Evolutionary conservation across 2,888 invertebrate species (phyloP).

Genomic region (Ganaspis brasiliensis): DNA sequence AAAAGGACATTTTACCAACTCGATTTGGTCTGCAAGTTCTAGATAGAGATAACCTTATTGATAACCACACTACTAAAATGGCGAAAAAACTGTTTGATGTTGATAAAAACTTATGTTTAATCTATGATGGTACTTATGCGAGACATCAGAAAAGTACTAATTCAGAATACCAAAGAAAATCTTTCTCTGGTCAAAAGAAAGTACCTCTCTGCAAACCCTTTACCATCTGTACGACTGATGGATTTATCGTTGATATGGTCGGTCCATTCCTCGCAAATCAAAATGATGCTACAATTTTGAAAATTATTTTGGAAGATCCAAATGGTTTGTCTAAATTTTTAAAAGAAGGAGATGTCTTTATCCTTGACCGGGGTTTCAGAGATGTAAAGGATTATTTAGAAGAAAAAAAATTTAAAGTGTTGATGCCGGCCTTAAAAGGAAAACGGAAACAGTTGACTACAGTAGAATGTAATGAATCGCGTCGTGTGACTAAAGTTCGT

Average conservation of each 20-base stretch:
- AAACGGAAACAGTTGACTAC: too few relatives aligned
- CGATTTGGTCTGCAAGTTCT: too few relatives aligned
- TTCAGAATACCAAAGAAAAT: slow-evolving; percentile 46
- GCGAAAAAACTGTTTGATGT: slow-evolving; percentile 52
- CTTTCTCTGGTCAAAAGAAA: slow-evolving; percentile 56
- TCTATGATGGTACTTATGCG: slow-evolving; percentile 61
- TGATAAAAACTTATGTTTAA: slow-evolving; percentile 53
- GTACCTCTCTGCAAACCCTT: slow-evolving; percentile 63
- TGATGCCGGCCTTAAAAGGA: too few relatives aligned
- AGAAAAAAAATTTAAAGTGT: neutral
- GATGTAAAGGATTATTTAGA: slow-evolving; percentile 55
- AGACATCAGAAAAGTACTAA: slow-evolving; percentile 55
- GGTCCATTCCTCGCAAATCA: slow-evolving; percentile 60
- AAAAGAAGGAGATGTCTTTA: slow-evolving; percentile 56
- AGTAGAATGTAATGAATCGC: neutral
- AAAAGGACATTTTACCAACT: slow-evolving; percentile 61
- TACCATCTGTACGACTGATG: slow-evolving; percentile 62
- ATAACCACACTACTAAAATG: slow-evolving; percentile 52
- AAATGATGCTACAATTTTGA: slow-evolving; percentile 64
- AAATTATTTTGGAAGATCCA: slow-evolving; percentile 52
- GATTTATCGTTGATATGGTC: slow-evolving; percentile 60
- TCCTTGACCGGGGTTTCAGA: slow-evolving; percentile 65
- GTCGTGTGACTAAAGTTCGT: neutral
- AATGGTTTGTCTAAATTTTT: slow-evolving; percentile 57
- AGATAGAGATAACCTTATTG: too few relatives aligned